These are phyloP conservation scores for Xiphophorus couchianus DNA, from an alignment of 2,113 vertebrate species.

Conservation along the genomic window DNA sequence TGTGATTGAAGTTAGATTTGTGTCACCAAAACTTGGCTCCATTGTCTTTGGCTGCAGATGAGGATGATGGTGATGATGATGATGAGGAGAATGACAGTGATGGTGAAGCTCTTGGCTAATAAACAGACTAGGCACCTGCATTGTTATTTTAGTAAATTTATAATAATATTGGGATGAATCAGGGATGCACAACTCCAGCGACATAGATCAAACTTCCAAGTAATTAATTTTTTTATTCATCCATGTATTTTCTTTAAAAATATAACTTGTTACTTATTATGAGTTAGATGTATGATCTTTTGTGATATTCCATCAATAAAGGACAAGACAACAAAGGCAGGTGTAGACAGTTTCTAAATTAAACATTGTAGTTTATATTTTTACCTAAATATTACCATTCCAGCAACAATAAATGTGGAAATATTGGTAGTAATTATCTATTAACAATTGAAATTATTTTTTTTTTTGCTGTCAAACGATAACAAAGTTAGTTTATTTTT, in stretches of 20 bases:
- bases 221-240: no score
- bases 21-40: constrained; percentile 82
- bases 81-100: constrained; percentile 45
- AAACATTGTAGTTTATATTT: neutral
- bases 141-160: constrained; percentile 68
- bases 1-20: constrained; percentile 78
- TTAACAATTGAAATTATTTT: no score
- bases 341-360: neutral
- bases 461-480: constrained; percentile 6
- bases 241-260: no score
- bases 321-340: neutral
- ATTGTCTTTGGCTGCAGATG: constrained; percentile 92
- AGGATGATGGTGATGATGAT: constrained; percentile 69
- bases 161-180: constrained; percentile 18
- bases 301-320: neutral
- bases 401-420: neutral
- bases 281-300: no score
- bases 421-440: neutral
- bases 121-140: constrained; percentile 93
- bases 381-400: neutral
- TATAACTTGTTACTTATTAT: no score
- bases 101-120: constrained; percentile 74
- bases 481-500: constrained; percentile 3
- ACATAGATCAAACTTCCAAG: neutral
- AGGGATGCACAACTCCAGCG: constrained; percentile 60